phyloP scores from a whole-genome alignment of 1,140 invertebrate genomes.

The Brachionus paranguensis region DNA sequence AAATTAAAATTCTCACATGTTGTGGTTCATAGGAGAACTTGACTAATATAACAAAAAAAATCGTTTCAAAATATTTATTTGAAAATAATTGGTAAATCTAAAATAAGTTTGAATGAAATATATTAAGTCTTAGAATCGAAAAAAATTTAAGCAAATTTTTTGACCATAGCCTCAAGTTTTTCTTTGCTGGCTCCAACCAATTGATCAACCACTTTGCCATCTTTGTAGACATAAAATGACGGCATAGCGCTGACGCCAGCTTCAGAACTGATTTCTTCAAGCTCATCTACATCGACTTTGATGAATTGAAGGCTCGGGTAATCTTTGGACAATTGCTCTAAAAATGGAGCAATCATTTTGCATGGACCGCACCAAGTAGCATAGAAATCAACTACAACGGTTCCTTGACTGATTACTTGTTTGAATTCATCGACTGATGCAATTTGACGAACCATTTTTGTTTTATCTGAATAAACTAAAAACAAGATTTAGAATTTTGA shows the following conservation, averaged over 20 bases:
- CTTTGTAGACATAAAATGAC: constrained; percentile 4
- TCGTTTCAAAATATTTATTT: background rate
- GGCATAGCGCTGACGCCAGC: constrained; percentile 36
- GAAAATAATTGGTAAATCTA: background rate
- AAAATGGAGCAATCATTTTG: constrained; percentile 39
- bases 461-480: background rate
- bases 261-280: constrained; percentile 24
- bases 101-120: background rate
- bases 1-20: background rate
- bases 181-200: constrained; percentile 39
- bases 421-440: constrained; percentile 29
- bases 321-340: constrained; percentile 36
- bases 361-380: constrained; percentile 40
- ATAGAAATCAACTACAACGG: constrained; percentile 28
- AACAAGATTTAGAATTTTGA: background rate
- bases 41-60: background rate
- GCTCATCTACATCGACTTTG: constrained; percentile 39
- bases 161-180: constrained; percentile 24
- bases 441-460: constrained; percentile 36
- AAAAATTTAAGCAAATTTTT: constrained; percentile 38
- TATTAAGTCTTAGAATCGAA: background rate
- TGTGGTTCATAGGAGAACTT: background rate
- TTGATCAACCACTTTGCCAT: constrained; percentile 22
- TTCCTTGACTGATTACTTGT: background rate
- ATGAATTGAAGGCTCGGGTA: constrained; percentile 4